These are phyloP conservation scores for Chrysotoxum bicinctum DNA, from an alignment of 2,888 invertebrate species.

Conservation along the genomic window DNA sequence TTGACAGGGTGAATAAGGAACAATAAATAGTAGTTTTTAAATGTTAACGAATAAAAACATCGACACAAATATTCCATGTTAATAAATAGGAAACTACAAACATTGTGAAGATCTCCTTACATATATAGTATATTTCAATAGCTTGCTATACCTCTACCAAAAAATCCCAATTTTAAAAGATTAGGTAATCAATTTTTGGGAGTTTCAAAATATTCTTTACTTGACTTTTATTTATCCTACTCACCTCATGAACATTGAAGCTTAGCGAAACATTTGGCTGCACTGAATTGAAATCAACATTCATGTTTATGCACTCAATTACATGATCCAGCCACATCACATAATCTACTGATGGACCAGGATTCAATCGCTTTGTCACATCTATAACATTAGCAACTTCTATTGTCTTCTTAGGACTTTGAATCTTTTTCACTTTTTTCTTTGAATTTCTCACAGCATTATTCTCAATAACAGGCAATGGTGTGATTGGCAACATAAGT, in stretches of 20 bases:
- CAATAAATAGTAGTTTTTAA: no score
- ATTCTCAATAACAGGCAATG: conserved; percentile 52
- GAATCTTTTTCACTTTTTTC: conserved; percentile 64
- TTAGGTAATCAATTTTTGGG: no score
- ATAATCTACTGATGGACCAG: conserved; percentile 82
- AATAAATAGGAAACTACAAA: no score
- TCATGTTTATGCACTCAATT: conserved; percentile 89
- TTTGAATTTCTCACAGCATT: conserved; percentile 37
- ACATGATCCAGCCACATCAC: conserved; percentile 89
- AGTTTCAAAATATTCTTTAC: no score
- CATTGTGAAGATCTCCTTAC: no score
- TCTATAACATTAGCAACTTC: conserved; percentile 24
- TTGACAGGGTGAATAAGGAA: no score
- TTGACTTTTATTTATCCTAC: not conserved
- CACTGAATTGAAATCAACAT: conserved; percentile 87
- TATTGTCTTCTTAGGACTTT: conserved; percentile 51
- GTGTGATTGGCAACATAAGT: conserved; percentile 53
- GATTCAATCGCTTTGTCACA: conserved; percentile 23
- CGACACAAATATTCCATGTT: no score
- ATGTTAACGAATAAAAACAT: no score
- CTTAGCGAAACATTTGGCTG: conserved; percentile 86
- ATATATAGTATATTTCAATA: no score
- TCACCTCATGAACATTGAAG: conserved; percentile 87
- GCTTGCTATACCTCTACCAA: no score
- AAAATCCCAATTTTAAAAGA: no score